Percentiles rank a stretch among this genome's conserved stretches.
Conservation (phyloP, 2,888 invertebrate genomes). For the Drosophila trichaetosa region DNA sequence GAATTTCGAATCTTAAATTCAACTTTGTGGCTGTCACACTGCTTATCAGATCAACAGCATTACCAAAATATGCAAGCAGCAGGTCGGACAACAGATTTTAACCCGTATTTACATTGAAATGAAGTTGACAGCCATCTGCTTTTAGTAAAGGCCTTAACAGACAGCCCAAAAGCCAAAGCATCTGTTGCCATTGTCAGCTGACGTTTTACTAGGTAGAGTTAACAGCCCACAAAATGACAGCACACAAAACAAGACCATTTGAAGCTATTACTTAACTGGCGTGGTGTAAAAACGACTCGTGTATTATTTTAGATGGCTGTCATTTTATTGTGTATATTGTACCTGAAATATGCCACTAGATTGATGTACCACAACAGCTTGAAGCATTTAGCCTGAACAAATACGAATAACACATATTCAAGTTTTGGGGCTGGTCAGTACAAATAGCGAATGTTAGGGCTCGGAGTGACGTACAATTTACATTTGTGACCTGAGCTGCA, state of each 20-base stretch:
- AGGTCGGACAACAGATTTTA: slow-evolving; percentile 19
- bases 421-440: slow-evolving; percentile 27
- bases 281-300: slow-evolving; percentile 1
- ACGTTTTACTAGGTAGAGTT: slow-evolving; percentile 61
- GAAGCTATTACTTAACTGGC: not conserved
- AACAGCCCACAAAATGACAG: slow-evolving; percentile 55
- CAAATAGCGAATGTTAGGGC: slow-evolving; percentile 5
- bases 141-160: slow-evolving; percentile 32
- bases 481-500: slow-evolving; percentile 42
- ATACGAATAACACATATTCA: not conserved
- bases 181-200: slow-evolving; percentile 50
- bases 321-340: slow-evolving; percentile 48
- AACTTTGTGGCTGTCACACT: slow-evolving; percentile 12
- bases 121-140: slow-evolving; percentile 55
- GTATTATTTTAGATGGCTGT: slow-evolving; percentile 55
- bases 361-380: slow-evolving; percentile 14
- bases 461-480: slow-evolving; percentile 39
- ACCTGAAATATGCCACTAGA: slow-evolving; percentile 19
- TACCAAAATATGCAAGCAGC: slow-evolving; percentile 6
- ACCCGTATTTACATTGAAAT: slow-evolving; percentile 67
- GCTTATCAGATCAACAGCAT: slow-evolving; percentile 9
- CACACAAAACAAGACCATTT: not conserved
- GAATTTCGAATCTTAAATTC: slow-evolving; percentile 18
- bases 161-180: slow-evolving; percentile 22
- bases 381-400: slow-evolving; percentile 7